phyloP scores from a whole-genome alignment of 2,113 vertebrate genomes.

The Cnemophilus loriae region DNA sequence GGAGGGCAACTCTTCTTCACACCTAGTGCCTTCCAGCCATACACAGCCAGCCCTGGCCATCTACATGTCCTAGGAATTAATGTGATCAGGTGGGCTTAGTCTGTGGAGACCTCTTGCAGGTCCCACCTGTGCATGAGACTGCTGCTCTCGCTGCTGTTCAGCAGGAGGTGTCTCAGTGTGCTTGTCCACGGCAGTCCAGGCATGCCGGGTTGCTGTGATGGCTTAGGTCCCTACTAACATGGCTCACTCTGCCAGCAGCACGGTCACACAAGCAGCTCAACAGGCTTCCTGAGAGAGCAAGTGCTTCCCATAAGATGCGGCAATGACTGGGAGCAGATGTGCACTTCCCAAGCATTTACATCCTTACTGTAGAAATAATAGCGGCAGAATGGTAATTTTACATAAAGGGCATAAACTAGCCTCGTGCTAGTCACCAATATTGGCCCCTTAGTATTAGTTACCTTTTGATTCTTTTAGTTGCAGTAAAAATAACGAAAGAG shows the following conservation, averaged over 20 bases:
- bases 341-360: background rate
- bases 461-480: background rate
- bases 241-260: background rate
- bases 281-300: background rate
- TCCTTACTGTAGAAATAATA: background rate
- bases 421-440: background rate
- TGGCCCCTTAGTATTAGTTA: background rate
- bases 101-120: background rate
- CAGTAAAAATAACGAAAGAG: background rate
- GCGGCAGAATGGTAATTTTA: background rate
- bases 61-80: background rate
- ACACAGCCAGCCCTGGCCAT: background rate
- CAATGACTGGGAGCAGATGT: background rate
- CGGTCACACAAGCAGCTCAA: background rate
- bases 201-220: background rate
- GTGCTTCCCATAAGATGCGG: fast-evolving
- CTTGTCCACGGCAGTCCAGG: background rate
- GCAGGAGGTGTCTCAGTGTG: background rate
- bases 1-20: background rate
- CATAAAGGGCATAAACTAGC: background rate
- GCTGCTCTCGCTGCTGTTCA: background rate
- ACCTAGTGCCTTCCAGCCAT: background rate
- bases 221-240: background rate
- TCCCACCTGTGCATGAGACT: fast-evolving
- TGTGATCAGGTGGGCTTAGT: background rate